Percentiles rank a stretch among this genome's conserved stretches.
Evolutionary conservation across 2,113 vertebrate genomes (phyloP).

Genomic region (Oncorhynchus masou): DNA sequence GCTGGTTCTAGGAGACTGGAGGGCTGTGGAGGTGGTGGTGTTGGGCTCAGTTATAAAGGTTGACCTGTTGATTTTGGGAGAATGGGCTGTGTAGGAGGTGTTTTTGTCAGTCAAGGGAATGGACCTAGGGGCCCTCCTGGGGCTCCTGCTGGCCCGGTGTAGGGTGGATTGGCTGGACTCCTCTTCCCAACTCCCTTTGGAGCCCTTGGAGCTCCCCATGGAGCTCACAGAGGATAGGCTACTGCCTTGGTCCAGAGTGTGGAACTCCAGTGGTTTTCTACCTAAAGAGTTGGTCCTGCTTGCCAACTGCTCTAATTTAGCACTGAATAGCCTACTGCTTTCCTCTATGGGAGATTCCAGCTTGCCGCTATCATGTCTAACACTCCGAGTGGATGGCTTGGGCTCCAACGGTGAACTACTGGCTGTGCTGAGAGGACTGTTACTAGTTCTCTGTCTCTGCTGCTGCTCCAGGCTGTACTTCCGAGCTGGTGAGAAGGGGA

Average conservation of each 20-base stretch:
- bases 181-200: conserved; percentile 69
- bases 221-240: conserved; percentile 81
- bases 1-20: too few species aligned
- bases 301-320: conserved; percentile 87
- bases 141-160: conserved; percentile 79
- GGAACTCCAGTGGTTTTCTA: conserved; percentile 69
- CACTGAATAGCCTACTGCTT: conserved; percentile 86
- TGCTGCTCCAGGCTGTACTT: conserved; percentile 82
- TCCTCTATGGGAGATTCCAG: conserved; percentile 71
- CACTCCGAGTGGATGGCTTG: conserved; percentile 6
- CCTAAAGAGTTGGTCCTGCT: conserved; percentile 84
- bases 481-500: conserved; percentile 76
- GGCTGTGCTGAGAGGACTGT: conserved; percentile 24
- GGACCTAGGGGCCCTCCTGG: conserved; percentile 75
- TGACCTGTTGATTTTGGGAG: background rate
- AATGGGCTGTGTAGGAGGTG: conserved; percentile 33
- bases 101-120: conserved; percentile 67
- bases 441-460: conserved; percentile 42
- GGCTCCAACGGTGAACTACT: conserved; percentile 45
- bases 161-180: conserved; percentile 80
- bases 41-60: too few species aligned
- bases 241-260: conserved; percentile 80
- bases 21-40: too few species aligned
- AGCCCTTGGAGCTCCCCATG: conserved; percentile 60
- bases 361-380: conserved; percentile 44